Conservation (phyloP, 64 coral and sea anemone genomes). For the Montipora cactus region DNA sequence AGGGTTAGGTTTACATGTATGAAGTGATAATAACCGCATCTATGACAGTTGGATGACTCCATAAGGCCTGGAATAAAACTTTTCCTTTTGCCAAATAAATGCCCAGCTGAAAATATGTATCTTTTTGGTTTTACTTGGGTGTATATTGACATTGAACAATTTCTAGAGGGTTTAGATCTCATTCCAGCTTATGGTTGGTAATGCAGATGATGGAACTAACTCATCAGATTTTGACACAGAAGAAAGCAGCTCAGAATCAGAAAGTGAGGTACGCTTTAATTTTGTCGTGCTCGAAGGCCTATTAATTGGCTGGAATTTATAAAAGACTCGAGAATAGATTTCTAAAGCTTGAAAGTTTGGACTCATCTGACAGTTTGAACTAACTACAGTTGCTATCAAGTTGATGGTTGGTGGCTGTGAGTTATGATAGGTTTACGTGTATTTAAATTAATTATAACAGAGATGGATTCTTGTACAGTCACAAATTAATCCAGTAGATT, state of each 20-base stretch:
- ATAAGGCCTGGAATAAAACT: no score
- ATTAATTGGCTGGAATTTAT: not conserved
- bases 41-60: no score
- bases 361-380: not conserved
- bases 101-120: constrained; percentile 8
- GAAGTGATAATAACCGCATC: no score
- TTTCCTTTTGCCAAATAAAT: not conserved
- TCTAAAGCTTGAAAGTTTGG: not conserved
- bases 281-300: not conserved
- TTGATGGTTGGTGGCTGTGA: not conserved
- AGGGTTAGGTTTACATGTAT: no score
- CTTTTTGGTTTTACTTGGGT: constrained; percentile 13
- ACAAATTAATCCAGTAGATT: not conserved
- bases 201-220: constrained; percentile 12
- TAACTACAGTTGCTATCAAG: not conserved
- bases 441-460: not conserved
- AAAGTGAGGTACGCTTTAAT: constrained; percentile 33
- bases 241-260: constrained; percentile 30
- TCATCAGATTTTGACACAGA: constrained; percentile 45
- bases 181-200: not conserved
- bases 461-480: not conserved
- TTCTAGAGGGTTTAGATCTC: constrained; percentile 22
- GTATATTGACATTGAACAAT: constrained; percentile 18
- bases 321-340: not conserved
- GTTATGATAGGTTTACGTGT: not conserved